Evolutionary conservation across 1,140 invertebrate species (phyloP).

Genomic region (Thalassaphorura encarpata): DNA sequence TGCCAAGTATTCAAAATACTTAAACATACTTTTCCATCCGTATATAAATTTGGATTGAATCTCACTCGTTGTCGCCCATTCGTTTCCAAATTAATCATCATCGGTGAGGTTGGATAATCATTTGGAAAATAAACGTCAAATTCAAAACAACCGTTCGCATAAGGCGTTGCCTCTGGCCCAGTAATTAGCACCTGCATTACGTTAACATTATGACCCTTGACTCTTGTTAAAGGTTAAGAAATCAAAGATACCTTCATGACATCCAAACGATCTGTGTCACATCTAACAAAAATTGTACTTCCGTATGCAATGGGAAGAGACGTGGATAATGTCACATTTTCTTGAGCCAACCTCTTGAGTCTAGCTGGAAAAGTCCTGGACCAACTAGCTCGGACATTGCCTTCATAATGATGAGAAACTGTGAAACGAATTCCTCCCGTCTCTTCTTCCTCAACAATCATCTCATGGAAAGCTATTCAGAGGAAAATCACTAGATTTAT

Average conservation of each 20-base stretch:
- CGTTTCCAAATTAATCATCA: constrained; percentile 78
- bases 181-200: constrained; percentile 72
- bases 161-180: constrained; percentile 77
- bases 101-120: constrained; percentile 64
- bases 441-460: constrained; percentile 67
- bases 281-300: constrained; percentile 90
- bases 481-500: constrained; percentile 10
- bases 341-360: constrained; percentile 86
- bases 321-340: constrained; percentile 88
- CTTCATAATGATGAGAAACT: constrained; percentile 85
- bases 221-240: not conserved
- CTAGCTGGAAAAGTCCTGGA: constrained; percentile 65
- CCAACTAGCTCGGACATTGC: constrained; percentile 71
- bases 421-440: constrained; percentile 67
- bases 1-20: constrained; percentile 97
- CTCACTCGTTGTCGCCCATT: constrained; percentile 85
- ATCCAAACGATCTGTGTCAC: constrained; percentile 85
- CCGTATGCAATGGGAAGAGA: constrained; percentile 85
- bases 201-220: not conserved
- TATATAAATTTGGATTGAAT: constrained; percentile 96
- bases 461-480: constrained; percentile 72
- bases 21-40: constrained; percentile 93
- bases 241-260: constrained; percentile 73
- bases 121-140: constrained; percentile 85
- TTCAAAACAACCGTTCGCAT: constrained; percentile 80